A percentile compares a stretch with the other conserved stretches of the same genome.
phyloP scores from a whole-genome alignment of 35 echinoderm and acorn worm species.

The Acanthaster planci region DNA sequence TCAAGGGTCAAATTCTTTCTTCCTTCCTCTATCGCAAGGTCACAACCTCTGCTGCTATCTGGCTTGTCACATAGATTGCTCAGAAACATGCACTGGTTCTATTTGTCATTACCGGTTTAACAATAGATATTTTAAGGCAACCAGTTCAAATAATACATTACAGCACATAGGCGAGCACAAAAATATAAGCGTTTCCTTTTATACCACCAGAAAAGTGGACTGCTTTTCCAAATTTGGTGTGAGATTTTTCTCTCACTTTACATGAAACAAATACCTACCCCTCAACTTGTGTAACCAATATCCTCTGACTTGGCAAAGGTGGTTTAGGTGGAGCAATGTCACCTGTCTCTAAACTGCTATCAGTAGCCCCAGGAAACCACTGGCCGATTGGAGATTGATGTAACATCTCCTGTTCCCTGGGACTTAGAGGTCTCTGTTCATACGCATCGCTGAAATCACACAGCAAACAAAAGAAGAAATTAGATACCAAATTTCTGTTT shows the following conservation, averaged over 20 bases:
- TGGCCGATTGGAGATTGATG: constrained; percentile 47
- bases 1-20: not conserved
- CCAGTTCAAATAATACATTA: not conserved
- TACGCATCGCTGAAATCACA: not conserved
- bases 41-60: not conserved
- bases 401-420: constrained; percentile 59
- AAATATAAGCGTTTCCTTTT: too few species aligned
- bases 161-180: too few species aligned
- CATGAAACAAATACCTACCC: too few species aligned
- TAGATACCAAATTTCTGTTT: too few species aligned
- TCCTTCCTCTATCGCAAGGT: constrained; percentile 25
- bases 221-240: too few species aligned
- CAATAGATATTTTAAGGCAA: not conserved
- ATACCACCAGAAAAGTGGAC: too few species aligned
- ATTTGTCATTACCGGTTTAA: constrained; percentile 6
- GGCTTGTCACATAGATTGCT: not conserved
- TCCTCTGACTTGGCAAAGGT: constrained; percentile 53
- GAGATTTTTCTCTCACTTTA: too few species aligned
- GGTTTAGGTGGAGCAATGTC: constrained; percentile 70
- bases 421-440: constrained; percentile 62
- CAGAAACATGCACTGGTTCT: not conserved
- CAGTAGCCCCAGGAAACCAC: constrained; percentile 11
- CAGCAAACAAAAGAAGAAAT: not conserved
- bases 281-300: constrained; percentile 25
- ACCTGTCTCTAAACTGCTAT: constrained; percentile 7